Evolutionary conservation across 2,888 invertebrate species (phyloP), one percentile per base, ranked within the genome.

Genomic region (Monoplex corrugatus): DNA sequence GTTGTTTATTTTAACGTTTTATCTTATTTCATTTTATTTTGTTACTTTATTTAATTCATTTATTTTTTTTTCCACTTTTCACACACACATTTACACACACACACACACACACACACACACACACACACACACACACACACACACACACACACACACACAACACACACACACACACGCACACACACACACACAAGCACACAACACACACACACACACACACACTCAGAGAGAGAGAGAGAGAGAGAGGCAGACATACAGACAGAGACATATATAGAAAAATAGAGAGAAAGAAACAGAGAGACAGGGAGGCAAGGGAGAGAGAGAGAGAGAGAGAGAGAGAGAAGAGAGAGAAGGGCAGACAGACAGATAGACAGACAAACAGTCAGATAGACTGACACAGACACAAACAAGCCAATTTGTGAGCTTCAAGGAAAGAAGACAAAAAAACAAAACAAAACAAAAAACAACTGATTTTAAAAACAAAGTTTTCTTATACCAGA

Each of bases 191-290:
- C 38, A 78, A 38, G 40, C 75, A 78, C 38, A 78, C 75, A 78
- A 40, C 40, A 40, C 38, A 78, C 75, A 19, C 75, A 78, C 75
- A 40, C 75, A 40, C 75, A 40, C 75, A 78, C 75, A 40, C 40
- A 78, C 75, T 19, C 38, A 78, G 40, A 78, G 40, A 40, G 40
- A 78, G 10, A 78, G 40, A 78, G 16, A 40, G 40, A 78, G 10
- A 40, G 40, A 78, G 10, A 78, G 40, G 23, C 78, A 78, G 40
- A 78, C 78, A 40, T 40, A 78, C 78, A 40, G 40, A 78, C 78
- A 40, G 40, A 78, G 40, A 40, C 78, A 40, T 40, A 40, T 6
- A 78, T 23, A 23, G 40, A 78, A 38, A 78, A 38, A 40, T 40
- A 78, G 40, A 40, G 23, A 19, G 40, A 40, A 38, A 19, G 28